These are phyloP conservation scores for Platysternon megacephalum DNA, from an alignment of 2,113 vertebrate species.

Conservation along the genomic window DNA sequence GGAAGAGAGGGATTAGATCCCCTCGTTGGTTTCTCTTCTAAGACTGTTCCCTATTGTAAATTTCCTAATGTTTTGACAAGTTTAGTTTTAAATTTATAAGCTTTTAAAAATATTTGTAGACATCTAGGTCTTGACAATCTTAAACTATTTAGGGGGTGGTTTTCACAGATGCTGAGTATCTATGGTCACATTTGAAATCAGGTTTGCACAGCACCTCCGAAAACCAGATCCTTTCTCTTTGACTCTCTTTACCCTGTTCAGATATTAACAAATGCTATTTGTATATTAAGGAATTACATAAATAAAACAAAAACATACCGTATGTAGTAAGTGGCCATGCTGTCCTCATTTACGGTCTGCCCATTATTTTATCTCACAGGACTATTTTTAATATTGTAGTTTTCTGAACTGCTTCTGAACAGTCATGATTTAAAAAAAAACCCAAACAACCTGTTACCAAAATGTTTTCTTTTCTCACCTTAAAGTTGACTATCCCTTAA, in stretches of 20 bases:
- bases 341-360: not conserved
- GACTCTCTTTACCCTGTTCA: not conserved
- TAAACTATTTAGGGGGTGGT: not conserved
- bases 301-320: rapidly evolving
- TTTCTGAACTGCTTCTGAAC: not conserved
- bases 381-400: not conserved
- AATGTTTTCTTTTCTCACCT: not conserved
- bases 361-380: rapidly evolving
- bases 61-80: not conserved
- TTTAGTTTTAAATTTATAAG: not conserved
- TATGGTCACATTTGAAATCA: not conserved
- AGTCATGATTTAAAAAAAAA: not conserved
- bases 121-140: not conserved
- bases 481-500: not conserved
- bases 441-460: not conserved
- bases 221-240: not conserved
- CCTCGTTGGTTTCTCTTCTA: no score
- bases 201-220: rapidly evolving
- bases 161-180: rapidly evolving
- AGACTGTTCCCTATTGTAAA: not conserved
- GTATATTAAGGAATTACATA: not conserved
- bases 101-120: not conserved
- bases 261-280: not conserved
- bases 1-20: not conserved
- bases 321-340: not conserved